Percentiles rank a stretch among this genome's conserved stretches.
These are phyloP conservation scores for Phyllostomus hastatus DNA, from an alignment of 2,113 vertebrate genomes.

Conservation along the genomic window DNA sequence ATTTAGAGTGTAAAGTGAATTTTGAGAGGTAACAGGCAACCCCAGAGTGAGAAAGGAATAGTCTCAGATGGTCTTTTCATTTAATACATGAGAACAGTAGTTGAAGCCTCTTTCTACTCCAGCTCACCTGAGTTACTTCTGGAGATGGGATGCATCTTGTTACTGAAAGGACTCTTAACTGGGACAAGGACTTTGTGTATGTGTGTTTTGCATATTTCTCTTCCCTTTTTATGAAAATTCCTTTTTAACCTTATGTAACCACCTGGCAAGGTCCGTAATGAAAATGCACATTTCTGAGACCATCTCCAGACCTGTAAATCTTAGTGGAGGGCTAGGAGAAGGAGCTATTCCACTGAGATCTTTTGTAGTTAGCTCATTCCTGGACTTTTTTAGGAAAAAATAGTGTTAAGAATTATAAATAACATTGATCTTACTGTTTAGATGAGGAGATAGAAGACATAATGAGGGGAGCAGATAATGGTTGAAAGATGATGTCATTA, in stretches of 20 bases:
- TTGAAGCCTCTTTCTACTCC: neutral
- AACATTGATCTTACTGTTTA: neutral
- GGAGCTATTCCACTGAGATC: neutral
- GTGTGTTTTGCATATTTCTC: neutral
- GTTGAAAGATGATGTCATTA: neutral
- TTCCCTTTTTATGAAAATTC: neutral
- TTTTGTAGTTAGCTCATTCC: neutral
- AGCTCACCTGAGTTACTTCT: neutral
- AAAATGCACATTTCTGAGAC: neutral
- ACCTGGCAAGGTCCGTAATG: neutral
- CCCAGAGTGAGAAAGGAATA: neutral
- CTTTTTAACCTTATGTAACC: neutral
- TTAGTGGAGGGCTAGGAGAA: neutral
- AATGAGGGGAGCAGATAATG: neutral
- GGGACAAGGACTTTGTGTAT: neutral
- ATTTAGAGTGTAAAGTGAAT: neutral
- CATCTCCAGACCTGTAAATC: neutral
- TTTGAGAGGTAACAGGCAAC: constrained; percentile 1
- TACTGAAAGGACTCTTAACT: neutral
- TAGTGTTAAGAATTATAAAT: neutral
- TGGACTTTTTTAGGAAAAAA: neutral
- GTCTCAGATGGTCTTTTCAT: neutral
- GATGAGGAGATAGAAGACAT: neutral
- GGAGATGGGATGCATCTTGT: neutral
- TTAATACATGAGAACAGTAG: neutral